Evolutionary conservation across 53 echinoderm and acorn worm genomes (phyloP).

Genomic region (Luidia sarsii): DNA sequence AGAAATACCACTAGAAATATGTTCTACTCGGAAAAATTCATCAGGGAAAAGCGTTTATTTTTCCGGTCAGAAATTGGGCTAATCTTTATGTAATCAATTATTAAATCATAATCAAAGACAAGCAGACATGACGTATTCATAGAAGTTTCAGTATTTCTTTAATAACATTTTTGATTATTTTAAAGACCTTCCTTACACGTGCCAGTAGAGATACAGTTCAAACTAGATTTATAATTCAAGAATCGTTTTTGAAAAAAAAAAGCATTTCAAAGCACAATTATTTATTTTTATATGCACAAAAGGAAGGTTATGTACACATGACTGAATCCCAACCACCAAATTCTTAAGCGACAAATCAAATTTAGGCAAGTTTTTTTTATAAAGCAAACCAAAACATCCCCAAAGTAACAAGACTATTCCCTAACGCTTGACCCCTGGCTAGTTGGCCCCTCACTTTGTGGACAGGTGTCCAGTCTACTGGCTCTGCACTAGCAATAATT

Average conservation of each 20-base stretch:
- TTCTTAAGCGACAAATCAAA: background rate
- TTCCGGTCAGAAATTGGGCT: too few species aligned
- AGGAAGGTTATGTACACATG: slow-evolving; percentile 3
- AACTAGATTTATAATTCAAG: background rate
- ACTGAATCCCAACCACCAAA: slow-evolving; percentile 17
- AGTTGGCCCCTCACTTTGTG: too few species aligned
- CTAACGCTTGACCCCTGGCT: too few species aligned
- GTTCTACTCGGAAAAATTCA: too few species aligned
- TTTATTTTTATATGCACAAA: background rate
- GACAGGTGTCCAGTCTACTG: too few species aligned
- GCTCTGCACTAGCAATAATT: too few species aligned
- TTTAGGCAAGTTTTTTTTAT: slow-evolving; percentile 25
- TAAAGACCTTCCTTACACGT: slow-evolving; percentile 14
- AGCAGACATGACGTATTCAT: background rate
- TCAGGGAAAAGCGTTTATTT: too few species aligned
- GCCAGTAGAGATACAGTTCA: slow-evolving; percentile 22
- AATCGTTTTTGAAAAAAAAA: background rate
- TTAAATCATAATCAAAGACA: too few species aligned
- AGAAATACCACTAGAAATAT: too few species aligned
- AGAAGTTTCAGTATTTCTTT: slow-evolving; percentile 28
- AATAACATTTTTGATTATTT: slow-evolving; percentile 18
- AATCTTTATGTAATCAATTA: too few species aligned
- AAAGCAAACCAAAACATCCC: too few species aligned
- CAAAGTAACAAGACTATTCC: too few species aligned
- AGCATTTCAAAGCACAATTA: background rate